Percentiles rank a stretch among this genome's conserved stretches.
Evolutionary conservation across 2,888 invertebrate genomes (phyloP).

Genomic region (Thymelicus acteon): DNA sequence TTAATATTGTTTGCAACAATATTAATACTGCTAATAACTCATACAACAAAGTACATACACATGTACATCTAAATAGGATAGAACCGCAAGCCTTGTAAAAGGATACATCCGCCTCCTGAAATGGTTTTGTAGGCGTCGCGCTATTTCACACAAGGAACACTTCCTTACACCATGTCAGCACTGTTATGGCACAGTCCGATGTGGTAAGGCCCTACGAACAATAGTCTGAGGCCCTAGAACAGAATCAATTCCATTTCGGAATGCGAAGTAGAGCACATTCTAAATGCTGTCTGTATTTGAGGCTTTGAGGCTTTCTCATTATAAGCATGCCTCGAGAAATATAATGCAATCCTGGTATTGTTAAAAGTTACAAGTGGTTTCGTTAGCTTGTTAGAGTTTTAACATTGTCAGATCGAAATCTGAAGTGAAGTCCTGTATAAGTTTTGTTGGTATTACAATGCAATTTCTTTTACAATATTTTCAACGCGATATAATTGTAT

Average conservation of each 20-base stretch:
- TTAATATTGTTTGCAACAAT: neutral
- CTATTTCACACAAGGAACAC: constrained; percentile 26
- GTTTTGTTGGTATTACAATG: constrained; percentile 2
- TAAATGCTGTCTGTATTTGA: constrained; percentile 21
- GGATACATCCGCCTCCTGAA: constrained; percentile 18
- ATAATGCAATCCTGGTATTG: constrained; percentile 30
- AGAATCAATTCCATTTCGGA: constrained; percentile 25
- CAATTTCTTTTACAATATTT: neutral
- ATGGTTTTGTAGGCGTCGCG: constrained; percentile 18
- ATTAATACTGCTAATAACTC: no score
- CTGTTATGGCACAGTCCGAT: constrained; percentile 7
- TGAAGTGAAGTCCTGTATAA: constrained; percentile 12
- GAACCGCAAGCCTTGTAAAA: neutral
- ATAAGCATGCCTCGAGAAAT: constrained; percentile 30
- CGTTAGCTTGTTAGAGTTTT: constrained; percentile 30
- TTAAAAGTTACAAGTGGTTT: constrained; percentile 27
- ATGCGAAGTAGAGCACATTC: constrained; percentile 11
- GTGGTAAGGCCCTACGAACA: constrained; percentile 16
- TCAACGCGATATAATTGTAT: no score
- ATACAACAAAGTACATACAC: no score
- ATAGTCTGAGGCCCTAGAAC: constrained; percentile 1
- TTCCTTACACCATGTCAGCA: constrained; percentile 17
- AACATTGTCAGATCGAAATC: constrained; percentile 24
- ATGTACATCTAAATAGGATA: constrained; percentile 4
- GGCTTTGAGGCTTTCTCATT: constrained; percentile 30